phyloP scores from a whole-genome alignment of 92 coral and sea anemone species.

The Palythoa grandiflora region DNA sequence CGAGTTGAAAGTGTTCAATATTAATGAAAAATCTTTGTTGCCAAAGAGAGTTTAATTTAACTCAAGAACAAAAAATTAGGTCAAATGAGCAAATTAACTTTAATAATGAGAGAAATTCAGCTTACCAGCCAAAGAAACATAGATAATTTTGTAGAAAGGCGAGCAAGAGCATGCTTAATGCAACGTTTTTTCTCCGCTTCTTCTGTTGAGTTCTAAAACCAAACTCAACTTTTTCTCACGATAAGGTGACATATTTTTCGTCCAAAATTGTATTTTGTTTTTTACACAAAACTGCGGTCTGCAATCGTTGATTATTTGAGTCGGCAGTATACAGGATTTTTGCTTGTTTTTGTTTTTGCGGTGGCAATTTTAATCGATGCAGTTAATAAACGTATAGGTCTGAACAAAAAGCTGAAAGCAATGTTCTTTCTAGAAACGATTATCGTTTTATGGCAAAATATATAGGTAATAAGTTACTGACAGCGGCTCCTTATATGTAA shows the following conservation, averaged over 20 bases:
- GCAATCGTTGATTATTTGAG: not conserved
- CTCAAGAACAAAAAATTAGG: constrained; percentile 14
- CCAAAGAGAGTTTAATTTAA: constrained; percentile 1
- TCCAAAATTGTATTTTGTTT: not conserved
- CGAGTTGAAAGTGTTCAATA: not conserved
- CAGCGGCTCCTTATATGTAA: not conserved
- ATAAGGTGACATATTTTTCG: not conserved
- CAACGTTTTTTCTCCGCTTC: not conserved
- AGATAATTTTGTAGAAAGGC: too few relatives aligned
- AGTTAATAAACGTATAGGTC: not conserved
- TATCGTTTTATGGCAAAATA: not conserved
- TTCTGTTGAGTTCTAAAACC: not conserved
- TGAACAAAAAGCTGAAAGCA: not conserved
- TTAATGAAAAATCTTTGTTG: constrained; percentile 4
- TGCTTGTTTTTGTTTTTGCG: not conserved
- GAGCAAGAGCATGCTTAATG: not conserved
- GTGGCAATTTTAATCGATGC: not conserved
- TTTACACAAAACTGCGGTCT: not conserved
- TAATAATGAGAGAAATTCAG: constrained; percentile 1
- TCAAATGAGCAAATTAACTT: constrained; percentile 11
- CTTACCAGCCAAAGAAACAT: not conserved
- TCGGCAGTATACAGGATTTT: not conserved
- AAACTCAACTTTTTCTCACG: not conserved
- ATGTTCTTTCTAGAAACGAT: not conserved
- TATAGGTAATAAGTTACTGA: not conserved